Base-by-base conservation (phyloP, 2,797 vertebrate genomes). In the Micromesistius poutassou region DNA sequence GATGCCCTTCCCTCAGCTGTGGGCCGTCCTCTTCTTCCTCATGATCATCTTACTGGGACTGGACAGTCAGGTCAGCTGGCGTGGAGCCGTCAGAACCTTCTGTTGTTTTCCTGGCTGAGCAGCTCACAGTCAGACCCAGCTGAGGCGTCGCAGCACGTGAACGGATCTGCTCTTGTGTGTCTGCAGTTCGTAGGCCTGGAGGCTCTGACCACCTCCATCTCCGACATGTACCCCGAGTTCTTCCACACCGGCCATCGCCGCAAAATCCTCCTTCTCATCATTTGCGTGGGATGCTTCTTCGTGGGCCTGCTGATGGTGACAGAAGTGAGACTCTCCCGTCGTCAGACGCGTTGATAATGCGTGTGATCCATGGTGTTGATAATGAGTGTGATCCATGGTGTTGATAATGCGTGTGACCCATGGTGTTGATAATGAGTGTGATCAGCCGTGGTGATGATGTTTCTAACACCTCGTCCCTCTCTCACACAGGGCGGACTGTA, bases 151-250 rank as follows among this genome's bases (percentile, higher is more conserved):
- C 50, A 62, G 55, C 19, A 50, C 46, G 19, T 74, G 42, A 30
- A 50, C 1, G 73, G 30, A 31, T 40, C 7, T 75, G 25, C 83
- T 71, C 87, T 90, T 87, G n/a, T 68, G 9, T 25, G 62, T 87
- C n/a, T n/a, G n/a, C n/a, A 95, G 95, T 95, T 95, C 87, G 95
- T 95, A 74, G 91, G 93, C 77, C 88, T 95, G 82, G 95, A 95
- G 83, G 91, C 93, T 66, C 22, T 95, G 1, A 81, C 74, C 68
- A 95, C 95, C 42, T 73, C 90, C 1, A 92, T 95, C 78, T 92
- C 90, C 1, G 95, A 95, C 85, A 74, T 90, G 78, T 86, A 94
- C 66, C 94, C 95, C 2, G 70, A 77, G 42, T 94, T 93, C 83
- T 94, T 95, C 81, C 91, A 89, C 0, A 55, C 84, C 3, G 94